Conservation (phyloP, 1,140 invertebrate species). For the Augochlora pura region DNA sequence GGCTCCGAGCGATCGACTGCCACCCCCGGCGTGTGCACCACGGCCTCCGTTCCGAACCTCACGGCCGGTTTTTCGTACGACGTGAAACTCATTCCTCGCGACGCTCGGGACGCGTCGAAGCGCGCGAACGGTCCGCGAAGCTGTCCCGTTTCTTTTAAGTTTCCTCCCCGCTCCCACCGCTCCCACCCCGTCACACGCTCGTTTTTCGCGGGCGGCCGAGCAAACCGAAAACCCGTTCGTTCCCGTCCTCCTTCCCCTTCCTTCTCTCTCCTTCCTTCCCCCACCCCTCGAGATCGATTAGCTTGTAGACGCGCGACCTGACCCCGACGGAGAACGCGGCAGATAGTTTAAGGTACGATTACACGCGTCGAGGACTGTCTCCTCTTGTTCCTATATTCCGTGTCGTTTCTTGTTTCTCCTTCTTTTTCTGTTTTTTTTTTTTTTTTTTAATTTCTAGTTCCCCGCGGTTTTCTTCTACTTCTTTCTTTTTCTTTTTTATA, state of each 20-base stretch:
- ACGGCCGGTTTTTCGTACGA: too few relatives aligned
- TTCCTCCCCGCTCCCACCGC: background rate
- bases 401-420: conserved; percentile 10
- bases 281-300: background rate
- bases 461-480: too few relatives aligned
- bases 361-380: conserved; percentile 24
- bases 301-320: background rate
- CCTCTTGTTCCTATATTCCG: conserved; percentile 47
- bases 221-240: background rate
- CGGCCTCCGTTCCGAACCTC: too few relatives aligned
- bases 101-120: too few relatives aligned
- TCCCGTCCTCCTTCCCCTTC: background rate
- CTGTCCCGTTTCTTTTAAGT: background rate
- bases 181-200: background rate
- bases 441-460: too few relatives aligned
- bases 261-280: background rate
- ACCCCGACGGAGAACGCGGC: background rate
- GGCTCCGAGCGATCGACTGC: too few relatives aligned
- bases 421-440: background rate
- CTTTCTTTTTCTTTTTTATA: background rate
- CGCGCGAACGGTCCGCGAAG: too few relatives aligned
- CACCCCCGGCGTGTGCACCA: too few relatives aligned
- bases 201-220: background rate
- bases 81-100: too few relatives aligned
- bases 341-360: conserved; percentile 23